Conservation (phyloP, 2,113 vertebrate species). For the Grantiella picta region DNA sequence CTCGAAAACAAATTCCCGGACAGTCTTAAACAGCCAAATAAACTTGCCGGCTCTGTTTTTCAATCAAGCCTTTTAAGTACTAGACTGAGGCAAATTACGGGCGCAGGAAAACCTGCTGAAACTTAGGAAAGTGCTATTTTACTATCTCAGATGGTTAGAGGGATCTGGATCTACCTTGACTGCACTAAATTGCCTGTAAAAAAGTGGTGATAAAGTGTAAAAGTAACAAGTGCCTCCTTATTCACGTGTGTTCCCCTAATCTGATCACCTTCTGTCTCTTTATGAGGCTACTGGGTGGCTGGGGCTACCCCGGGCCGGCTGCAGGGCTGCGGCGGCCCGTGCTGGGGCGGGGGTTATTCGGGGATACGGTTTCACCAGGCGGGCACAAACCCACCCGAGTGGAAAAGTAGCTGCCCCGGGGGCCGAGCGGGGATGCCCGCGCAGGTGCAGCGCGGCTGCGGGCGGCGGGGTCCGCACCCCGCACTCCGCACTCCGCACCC, state of each 20-base stretch:
- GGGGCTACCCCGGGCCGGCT: slow-evolving; percentile 15
- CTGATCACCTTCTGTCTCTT: slow-evolving; percentile 56
- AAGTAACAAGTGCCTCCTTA: slow-evolving; percentile 65
- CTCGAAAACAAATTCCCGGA: slow-evolving; percentile 63
- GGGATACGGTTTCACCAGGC: slow-evolving; percentile 2
- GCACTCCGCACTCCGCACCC: no score
- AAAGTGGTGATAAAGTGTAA: slow-evolving; percentile 62
- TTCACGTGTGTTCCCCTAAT: slow-evolving; percentile 57
- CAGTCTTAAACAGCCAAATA: slow-evolving; percentile 65
- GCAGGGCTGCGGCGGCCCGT: slow-evolving; percentile 11
- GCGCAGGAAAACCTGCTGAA: slow-evolving; percentile 26
- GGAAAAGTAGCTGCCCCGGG: not conserved
- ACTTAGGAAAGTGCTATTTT: slow-evolving; percentile 46
- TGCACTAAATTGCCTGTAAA: slow-evolving; percentile 54
- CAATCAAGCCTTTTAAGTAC: slow-evolving; percentile 39
- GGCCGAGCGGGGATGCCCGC: not conserved
- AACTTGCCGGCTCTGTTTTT: slow-evolving; percentile 55
- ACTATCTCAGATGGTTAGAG: slow-evolving; percentile 34
- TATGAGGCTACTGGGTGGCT: slow-evolving; percentile 66
- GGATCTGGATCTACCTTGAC: slow-evolving; percentile 35
- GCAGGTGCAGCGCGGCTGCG: slow-evolving; percentile 36
- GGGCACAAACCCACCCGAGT: not conserved
- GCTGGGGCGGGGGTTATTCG: slow-evolving; percentile 28
- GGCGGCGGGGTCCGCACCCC: not conserved
- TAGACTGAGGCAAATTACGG: slow-evolving; percentile 28